Conservation (phyloP, 2,888 invertebrate species). For the Hyalella azteca region DNA sequence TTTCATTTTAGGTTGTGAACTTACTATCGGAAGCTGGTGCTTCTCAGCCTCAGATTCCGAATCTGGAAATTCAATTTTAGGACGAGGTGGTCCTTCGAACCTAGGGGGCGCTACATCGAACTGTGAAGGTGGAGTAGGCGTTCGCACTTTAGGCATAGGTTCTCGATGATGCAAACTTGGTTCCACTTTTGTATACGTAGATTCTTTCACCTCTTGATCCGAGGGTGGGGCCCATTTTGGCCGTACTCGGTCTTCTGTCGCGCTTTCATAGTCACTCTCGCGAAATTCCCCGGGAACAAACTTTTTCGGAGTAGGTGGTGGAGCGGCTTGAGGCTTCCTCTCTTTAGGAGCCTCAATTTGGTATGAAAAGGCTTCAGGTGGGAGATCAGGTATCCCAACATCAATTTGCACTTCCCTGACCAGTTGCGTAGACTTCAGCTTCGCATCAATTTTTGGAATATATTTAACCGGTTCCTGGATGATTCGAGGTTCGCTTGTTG, state of each 20-base stretch:
- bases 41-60: conserved; percentile 54
- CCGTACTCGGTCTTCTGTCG: conserved; percentile 70
- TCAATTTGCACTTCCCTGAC: conserved; percentile 42
- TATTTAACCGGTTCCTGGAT: neutral
- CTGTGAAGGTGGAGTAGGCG: conserved; percentile 68
- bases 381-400: conserved; percentile 55
- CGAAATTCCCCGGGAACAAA: conserved; percentile 72
- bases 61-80: conserved; percentile 55
- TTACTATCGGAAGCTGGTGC: conserved; percentile 35
- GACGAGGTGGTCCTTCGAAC: conserved; percentile 63
- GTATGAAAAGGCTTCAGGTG: conserved; percentile 67
- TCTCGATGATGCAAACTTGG: conserved; percentile 56
- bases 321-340: conserved; percentile 62
- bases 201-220: conserved; percentile 69
- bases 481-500: neutral
- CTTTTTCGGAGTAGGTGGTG: conserved; percentile 71
- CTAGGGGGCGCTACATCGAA: conserved; percentile 69
- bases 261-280: conserved; percentile 76
- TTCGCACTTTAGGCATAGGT: conserved; percentile 39
- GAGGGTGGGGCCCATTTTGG: conserved; percentile 70
- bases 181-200: conserved; percentile 69
- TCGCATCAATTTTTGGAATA: neutral
- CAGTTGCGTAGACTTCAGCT: conserved; percentile 51
- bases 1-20: conserved; percentile 31
- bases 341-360: conserved; percentile 65